Evolutionary conservation across 2,797 vertebrate genomes (phyloP), one percentile per base, ranked within the genome.

Genomic region (Holocentrus rufus): DNA sequence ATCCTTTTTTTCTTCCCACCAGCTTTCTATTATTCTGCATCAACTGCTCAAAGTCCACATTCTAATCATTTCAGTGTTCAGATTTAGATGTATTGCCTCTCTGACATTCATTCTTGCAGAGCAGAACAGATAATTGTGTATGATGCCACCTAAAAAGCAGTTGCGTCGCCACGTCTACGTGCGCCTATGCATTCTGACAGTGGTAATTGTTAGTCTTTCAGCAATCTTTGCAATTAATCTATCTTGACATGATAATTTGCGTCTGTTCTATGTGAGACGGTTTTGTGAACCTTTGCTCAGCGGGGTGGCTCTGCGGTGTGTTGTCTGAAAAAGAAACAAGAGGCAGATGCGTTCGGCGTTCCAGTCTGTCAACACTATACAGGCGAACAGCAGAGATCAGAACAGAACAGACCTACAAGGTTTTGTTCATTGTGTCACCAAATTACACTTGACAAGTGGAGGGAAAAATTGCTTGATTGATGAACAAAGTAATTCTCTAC

Each of bases 401-500:
- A 92, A 77, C 77, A 83, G 79, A 84, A 64, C 67, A 69, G 67
- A 47, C 81, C 62, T 79, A 76, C 63, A 67, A 87, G 84, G 85
- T 89, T 90, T 90, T 89, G 81, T 78, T 84, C 85, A 77, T 83
- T 84, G 87, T 92, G 90, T 86, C 85, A 85, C 82, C 77, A 87
- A 90, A 93, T 91, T 90, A 85, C 90, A 87, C 90, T 83, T 92
- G 93, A 94, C 93, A 92, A 92, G 90, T 79, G 77, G 67, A 82
- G 77, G 81, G 85, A 89, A 63, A 88, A 84, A 93, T 90, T 50
- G 80, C 85, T 85, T 93, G 93, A 94, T 94, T 93, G 91, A 95
- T 93, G 92, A 92, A 93, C 79, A 91, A 90, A 93, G 91, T 92
- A 75, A 92, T 94, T 89, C 89, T 83, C 87, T 88, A 91, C 90